Percentiles rank a stretch among this genome's conserved stretches.
These are phyloP conservation scores for Stichodactyla mertensii DNA, from an alignment of 64 coral and sea anemone species.

Conservation along the genomic window DNA sequence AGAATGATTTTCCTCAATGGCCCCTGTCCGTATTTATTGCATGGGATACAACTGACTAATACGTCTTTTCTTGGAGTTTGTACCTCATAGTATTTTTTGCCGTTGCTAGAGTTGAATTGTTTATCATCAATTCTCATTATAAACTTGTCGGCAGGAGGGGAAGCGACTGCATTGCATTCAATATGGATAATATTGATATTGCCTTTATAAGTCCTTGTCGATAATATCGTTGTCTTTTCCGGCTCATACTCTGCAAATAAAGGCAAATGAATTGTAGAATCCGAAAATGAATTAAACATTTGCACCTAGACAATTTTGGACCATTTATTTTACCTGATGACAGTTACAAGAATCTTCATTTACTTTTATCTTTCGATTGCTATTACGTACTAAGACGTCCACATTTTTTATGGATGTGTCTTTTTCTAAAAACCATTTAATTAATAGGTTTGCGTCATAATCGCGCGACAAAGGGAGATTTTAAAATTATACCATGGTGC, in stretches of 20 bases:
- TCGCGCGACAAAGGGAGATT: too few relatives aligned
- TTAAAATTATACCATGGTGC: too few relatives aligned
- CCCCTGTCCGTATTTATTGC: not conserved
- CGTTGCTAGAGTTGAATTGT: not conserved
- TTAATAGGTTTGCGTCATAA: too few relatives aligned
- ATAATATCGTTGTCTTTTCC: not conserved
- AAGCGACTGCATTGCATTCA: not conserved
- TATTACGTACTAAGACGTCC: too few relatives aligned
- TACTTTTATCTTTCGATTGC: too few relatives aligned
- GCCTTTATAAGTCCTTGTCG: not conserved
- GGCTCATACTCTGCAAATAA: not conserved
- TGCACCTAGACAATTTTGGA: too few relatives aligned
- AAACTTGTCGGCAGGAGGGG: not conserved
- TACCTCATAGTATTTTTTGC: not conserved
- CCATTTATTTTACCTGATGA: too few relatives aligned
- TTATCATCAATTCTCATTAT: not conserved
- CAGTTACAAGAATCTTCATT: too few relatives aligned
- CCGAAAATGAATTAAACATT: too few relatives aligned
- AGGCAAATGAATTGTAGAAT: not conserved
- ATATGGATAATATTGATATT: not conserved
- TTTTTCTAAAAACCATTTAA: too few relatives aligned
- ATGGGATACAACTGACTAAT: not conserved
- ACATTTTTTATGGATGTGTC: too few relatives aligned
- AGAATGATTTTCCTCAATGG: not conserved
- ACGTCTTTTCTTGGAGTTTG: not conserved